phyloP scores from a whole-genome alignment of 2,888 invertebrate genomes.

The Andrena praecox region DNA sequence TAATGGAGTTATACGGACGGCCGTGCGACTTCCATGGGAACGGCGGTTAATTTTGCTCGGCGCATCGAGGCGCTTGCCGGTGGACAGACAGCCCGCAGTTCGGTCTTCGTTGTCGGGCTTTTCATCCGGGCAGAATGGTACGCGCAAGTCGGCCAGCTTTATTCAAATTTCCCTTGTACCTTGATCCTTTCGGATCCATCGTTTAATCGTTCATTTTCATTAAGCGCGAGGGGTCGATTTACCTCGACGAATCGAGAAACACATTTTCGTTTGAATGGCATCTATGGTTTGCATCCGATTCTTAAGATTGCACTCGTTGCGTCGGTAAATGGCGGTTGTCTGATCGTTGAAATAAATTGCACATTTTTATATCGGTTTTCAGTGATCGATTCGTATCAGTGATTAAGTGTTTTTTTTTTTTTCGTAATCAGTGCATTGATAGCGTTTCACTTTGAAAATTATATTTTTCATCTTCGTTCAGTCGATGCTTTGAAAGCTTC shows the following conservation, averaged over 20 bases:
- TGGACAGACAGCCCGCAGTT: not conserved
- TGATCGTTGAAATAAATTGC: not conserved
- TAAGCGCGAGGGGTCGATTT: not conserved
- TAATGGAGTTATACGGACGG: not conserved
- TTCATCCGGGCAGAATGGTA: not conserved
- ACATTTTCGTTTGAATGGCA: not conserved
- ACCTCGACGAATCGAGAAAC: not conserved
- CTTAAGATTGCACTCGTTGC: not conserved
- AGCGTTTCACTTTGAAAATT: not conserved
- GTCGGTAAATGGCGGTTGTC: not conserved
- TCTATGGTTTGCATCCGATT: not conserved
- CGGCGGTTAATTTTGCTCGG: not conserved
- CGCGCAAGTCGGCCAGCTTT: not conserved
- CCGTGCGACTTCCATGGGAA: not conserved
- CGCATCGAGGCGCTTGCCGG: not conserved
- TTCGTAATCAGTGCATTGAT: not conserved
- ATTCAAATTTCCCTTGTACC: not conserved
- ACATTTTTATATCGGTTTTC: not conserved
- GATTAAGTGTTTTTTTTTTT: not conserved
- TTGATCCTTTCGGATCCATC: not conserved
- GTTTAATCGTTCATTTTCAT: not conserved
- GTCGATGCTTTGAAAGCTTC: not conserved
- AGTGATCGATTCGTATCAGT: not conserved
- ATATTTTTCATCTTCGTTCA: not conserved
- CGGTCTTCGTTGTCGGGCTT: conserved; percentile 8